These are phyloP conservation scores for Volucella zonaria DNA, from an alignment of 2,888 invertebrate species.

Conservation along the genomic window DNA sequence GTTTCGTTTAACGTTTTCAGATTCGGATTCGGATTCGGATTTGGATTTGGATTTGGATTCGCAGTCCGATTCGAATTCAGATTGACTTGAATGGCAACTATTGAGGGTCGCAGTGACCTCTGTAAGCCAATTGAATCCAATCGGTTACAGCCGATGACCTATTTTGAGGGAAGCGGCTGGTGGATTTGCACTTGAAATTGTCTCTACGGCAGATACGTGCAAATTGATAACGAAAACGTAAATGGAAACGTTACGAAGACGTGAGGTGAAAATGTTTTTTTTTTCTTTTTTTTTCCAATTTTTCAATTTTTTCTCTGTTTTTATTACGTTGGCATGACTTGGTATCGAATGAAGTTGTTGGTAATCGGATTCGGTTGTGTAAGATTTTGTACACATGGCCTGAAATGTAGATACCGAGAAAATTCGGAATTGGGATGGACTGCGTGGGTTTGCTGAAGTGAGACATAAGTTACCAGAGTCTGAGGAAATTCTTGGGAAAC, in stretches of 20 bases:
- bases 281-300: slow-evolving; percentile 25
- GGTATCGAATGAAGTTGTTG: no score
- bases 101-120: slow-evolving; percentile 63
- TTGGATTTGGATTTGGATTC: no score
- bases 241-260: slow-evolving; percentile 48
- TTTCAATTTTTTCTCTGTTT: background rate
- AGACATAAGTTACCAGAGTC: background rate
- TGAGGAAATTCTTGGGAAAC: no score
- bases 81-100: slow-evolving; percentile 47
- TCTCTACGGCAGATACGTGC: slow-evolving; percentile 39
- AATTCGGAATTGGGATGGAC: background rate
- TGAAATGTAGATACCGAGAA: background rate
- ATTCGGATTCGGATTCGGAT: no score
- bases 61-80: background rate
- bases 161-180: slow-evolving; percentile 38
- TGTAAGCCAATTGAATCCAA: slow-evolving; percentile 36
- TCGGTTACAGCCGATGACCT: slow-evolving; percentile 56
- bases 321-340: slow-evolving; percentile 24
- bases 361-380: background rate
- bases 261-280: slow-evolving; percentile 40
- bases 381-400: background rate
- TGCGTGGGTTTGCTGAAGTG: slow-evolving; percentile 23
- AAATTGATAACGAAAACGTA: slow-evolving; percentile 66
- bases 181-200: slow-evolving; percentile 56
- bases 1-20: no score